These are phyloP conservation scores for Pardalotus punctatus DNA, from an alignment of 2,113 vertebrate species.

Conservation along the genomic window DNA sequence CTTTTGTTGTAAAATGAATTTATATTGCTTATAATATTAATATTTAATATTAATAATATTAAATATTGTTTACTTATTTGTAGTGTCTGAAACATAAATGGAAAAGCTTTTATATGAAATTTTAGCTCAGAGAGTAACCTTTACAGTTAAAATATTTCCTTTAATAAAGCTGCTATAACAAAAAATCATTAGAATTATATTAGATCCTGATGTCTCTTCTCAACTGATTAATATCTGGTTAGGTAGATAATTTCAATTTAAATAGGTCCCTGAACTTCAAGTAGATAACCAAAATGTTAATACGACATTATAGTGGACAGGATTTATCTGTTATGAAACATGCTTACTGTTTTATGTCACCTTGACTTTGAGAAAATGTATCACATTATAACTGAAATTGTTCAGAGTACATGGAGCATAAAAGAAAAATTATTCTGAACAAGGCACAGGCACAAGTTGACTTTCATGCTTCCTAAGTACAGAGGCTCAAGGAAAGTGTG, in stretches of 20 bases:
- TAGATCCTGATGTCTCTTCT: neutral
- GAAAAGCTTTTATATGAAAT: neutral
- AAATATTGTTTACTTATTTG: neutral
- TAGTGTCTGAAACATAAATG: neutral
- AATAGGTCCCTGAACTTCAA: neutral
- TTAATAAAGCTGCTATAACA: neutral
- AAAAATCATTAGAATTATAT: neutral
- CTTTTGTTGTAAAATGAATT: neutral
- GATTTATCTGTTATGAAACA: slow-evolving; percentile 61
- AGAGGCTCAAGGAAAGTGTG: slow-evolving; percentile 17
- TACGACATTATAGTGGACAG: neutral
- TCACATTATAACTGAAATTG: slow-evolving; percentile 59
- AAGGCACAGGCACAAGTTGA: slow-evolving; percentile 5
- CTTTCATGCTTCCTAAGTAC: slow-evolving; percentile 61
- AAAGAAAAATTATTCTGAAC: slow-evolving; percentile 59
- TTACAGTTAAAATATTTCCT: neutral
- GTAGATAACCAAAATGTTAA: slow-evolving; percentile 32
- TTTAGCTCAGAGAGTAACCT: neutral
- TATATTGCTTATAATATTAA: neutral
- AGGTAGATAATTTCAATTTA: slow-evolving; percentile 5
- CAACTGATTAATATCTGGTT: neutral
- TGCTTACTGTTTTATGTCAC: slow-evolving; percentile 56
- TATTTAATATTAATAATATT: too few species aligned
- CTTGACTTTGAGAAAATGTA: slow-evolving; percentile 63
- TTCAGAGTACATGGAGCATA: slow-evolving; percentile 47